Conservation (phyloP, 2,888 invertebrate genomes). For the Sisyra terminalis region DNA sequence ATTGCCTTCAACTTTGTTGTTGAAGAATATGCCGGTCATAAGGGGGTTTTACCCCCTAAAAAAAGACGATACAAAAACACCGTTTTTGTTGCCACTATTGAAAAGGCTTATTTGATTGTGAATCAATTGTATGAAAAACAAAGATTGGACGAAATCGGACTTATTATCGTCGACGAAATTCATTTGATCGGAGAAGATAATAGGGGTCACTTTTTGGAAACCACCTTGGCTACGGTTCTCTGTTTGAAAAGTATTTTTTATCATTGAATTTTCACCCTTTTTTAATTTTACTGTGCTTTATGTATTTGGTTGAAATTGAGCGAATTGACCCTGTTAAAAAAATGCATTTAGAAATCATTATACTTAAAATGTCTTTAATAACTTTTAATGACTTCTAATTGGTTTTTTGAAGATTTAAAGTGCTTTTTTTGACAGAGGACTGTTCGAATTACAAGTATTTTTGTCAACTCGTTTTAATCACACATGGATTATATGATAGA, state of each 20-base stretch:
- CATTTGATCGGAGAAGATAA: slow-evolving; percentile 83
- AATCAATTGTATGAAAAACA: slow-evolving; percentile 69
- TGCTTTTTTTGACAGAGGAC: too few relatives aligned
- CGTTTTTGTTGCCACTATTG: slow-evolving; percentile 85
- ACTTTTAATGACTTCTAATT: too few relatives aligned
- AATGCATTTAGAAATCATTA: too few relatives aligned
- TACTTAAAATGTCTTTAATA: too few relatives aligned
- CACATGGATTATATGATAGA: too few relatives aligned
- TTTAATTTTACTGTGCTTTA: too few relatives aligned
- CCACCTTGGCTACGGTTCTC: slow-evolving; percentile 62
- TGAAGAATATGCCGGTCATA: slow-evolving; percentile 90
- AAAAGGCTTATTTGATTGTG: slow-evolving; percentile 76
- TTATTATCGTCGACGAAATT: slow-evolving; percentile 76
- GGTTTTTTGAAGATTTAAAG: too few relatives aligned
- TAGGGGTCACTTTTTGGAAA: slow-evolving; percentile 74
- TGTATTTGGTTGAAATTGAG: too few relatives aligned
- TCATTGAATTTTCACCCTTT: neutral
- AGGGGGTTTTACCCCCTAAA: slow-evolving; percentile 67
- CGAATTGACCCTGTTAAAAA: too few relatives aligned
- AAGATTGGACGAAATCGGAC: slow-evolving; percentile 59
- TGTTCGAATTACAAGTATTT: too few relatives aligned
- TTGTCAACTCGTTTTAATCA: too few relatives aligned
- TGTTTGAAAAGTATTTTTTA: slow-evolving; percentile 41
- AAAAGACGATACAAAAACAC: slow-evolving; percentile 56
- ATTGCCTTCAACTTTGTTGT: slow-evolving; percentile 73